Conservation (phyloP, 2,113 vertebrate genomes). For the Anhinga anhinga region DNA sequence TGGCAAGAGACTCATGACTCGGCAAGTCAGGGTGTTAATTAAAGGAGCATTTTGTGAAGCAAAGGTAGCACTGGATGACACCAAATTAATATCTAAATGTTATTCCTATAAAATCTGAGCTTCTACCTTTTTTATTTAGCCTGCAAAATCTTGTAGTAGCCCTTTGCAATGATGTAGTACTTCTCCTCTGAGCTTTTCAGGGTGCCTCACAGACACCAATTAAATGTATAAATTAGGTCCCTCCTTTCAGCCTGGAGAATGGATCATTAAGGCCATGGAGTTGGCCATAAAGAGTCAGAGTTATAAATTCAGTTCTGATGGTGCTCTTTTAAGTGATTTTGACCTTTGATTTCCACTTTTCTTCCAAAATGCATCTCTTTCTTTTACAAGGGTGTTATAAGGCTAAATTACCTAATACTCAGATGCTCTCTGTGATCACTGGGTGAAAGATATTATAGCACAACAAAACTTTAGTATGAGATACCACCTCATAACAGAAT, state of each 20-base stretch:
- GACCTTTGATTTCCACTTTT: background rate
- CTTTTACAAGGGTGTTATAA: background rate
- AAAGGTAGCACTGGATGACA: background rate
- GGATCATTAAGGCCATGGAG: background rate
- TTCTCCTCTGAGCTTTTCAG: background rate
- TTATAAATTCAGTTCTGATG: background rate
- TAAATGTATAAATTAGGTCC: background rate
- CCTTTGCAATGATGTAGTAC: background rate
- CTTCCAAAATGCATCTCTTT: background rate
- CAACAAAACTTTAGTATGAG: background rate
- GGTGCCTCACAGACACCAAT: background rate
- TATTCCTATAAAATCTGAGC: background rate
- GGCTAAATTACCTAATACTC: background rate
- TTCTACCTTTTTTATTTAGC: background rate
- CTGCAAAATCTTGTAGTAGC: background rate
- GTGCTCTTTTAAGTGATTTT: background rate
- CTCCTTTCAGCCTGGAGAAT: background rate
- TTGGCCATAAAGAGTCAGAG: background rate
- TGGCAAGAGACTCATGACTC: accelerated
- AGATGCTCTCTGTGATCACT: background rate
- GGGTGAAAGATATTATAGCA: background rate
- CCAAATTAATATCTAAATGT: background rate
- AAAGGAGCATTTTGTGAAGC: background rate
- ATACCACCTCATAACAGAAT: background rate
- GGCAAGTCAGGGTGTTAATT: background rate